Percentiles rank a stretch among this genome's conserved stretches.
Evolutionary conservation across 1,140 invertebrate species (phyloP).

Genomic region (Bombus fervidus): DNA sequence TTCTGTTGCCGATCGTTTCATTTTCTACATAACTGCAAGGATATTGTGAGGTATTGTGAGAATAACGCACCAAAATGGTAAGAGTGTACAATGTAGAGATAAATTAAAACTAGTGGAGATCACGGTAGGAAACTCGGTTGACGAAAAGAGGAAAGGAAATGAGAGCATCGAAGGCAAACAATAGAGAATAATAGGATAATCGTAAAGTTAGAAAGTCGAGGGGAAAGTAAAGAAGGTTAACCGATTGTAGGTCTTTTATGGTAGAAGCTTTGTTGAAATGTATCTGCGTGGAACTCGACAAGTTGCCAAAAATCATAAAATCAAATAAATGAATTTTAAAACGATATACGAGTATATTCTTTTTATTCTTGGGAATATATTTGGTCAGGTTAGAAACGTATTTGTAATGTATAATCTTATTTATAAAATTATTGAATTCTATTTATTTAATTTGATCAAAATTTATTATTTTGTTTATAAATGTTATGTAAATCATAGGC

Average conservation of each 20-base stretch:
- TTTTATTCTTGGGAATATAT: too few species aligned
- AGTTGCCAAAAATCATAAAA: background rate
- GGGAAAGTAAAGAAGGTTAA: conserved; percentile 29
- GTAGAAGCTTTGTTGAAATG: background rate
- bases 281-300: background rate
- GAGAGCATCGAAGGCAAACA: background rate
- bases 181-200: background rate
- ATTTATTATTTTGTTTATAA: background rate
- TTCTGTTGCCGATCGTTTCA: too few species aligned
- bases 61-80: conserved; percentile 49
- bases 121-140: background rate
- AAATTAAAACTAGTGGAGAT: background rate
- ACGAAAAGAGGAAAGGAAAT: background rate
- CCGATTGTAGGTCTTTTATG: background rate
- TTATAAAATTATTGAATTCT: background rate
- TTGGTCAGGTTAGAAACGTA: background rate
- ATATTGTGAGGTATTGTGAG: conserved; percentile 32
- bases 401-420: background rate
- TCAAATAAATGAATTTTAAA: background rate
- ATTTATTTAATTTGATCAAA: background rate
- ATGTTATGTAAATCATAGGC: background rate
- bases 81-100: conserved; percentile 39
- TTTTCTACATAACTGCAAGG: too few species aligned
- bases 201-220: background rate
- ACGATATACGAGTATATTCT: background rate